Evolutionary conservation across 2,113 vertebrate genomes (phyloP).

Genomic region (Hyaena hyaena): DNA sequence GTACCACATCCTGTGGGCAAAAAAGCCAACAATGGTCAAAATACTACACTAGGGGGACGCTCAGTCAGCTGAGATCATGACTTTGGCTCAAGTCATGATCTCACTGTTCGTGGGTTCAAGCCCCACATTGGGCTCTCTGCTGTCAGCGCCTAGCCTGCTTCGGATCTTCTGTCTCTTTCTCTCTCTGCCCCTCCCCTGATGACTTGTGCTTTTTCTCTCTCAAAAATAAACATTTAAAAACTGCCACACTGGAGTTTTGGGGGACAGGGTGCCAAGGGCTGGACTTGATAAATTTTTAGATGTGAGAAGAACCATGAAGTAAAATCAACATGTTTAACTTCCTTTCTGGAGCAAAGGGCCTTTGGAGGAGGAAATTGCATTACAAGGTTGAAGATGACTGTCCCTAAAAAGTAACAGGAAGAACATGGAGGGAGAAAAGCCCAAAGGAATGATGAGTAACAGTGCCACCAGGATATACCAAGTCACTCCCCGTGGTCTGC

Average conservation of each 20-base stretch:
- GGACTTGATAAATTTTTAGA: background rate
- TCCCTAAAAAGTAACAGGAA: background rate
- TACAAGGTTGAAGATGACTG: background rate
- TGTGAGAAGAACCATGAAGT: background rate
- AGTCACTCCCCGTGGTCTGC: background rate
- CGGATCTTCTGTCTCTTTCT: no score
- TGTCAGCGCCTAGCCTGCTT: no score
- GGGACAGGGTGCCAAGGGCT: fast-evolving
- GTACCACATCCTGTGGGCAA: fast-evolving
- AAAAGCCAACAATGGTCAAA: background rate
- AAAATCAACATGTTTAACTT: background rate
- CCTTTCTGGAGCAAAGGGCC: background rate
- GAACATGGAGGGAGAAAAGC: background rate
- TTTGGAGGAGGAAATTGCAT: background rate
- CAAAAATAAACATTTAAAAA: no score
- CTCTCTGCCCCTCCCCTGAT: no score
- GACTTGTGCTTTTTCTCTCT: no score
- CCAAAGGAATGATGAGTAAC: background rate
- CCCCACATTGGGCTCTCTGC: no score
- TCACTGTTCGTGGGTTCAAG: no score
- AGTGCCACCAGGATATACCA: background rate
- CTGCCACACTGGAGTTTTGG: no score
- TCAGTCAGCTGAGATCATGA: no score
- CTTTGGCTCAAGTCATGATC: no score
- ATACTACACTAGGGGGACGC: background rate